Evolutionary conservation across 2,888 invertebrate genomes (phyloP), one percentile per base, ranked within the genome.

Genomic region (Crioceris asparagi): DNA sequence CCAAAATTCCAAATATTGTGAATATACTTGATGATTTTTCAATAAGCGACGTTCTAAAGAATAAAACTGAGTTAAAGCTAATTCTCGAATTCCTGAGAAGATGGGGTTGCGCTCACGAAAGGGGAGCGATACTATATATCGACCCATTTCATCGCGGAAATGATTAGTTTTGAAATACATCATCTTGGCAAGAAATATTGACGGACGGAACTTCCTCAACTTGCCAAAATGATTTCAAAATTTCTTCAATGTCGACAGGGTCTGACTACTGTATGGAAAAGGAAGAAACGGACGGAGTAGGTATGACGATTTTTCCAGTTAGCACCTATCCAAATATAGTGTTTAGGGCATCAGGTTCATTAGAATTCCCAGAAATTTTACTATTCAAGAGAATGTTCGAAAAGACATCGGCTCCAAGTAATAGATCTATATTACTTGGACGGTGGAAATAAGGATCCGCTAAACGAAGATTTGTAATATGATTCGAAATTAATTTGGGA

Each of bases 371-470:
- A 3, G 21, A n/a, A 3, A 36, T 31, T 18, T 36, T 23, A 3
- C 36, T 36, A 17, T 26, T 17, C 17, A 35, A 39, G n/a, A 36
- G 10, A 5, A 38, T 5, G 10, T 31, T 14, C 18, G 19, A 41
- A 11, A 41, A 41, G 7, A 34, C 3, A n/a, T 23, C 37, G 1
- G 35, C 35, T 7, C 35, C 41, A 2, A 41, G 8, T 26, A 41
- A 18, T 16, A 41, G 5, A 10, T 41, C 38, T 8, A 41, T 31
- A 19, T 17, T 17, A 3, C 15, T 10, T n/a, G 30, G 4, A 15
- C 10, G 15, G 17, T 38, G 7, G 12, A 41, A 41, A 2, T 25
- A n/a, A 7, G 38, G 35, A 26, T 41, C 38, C 2, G 39, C 39
- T 5, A 39, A 27, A 27, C 29, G 11, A 1, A 41, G 8, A 14